Evolutionary conservation across 2,888 invertebrate species (phyloP).

Genomic region (Protodeltote pygarga): DNA sequence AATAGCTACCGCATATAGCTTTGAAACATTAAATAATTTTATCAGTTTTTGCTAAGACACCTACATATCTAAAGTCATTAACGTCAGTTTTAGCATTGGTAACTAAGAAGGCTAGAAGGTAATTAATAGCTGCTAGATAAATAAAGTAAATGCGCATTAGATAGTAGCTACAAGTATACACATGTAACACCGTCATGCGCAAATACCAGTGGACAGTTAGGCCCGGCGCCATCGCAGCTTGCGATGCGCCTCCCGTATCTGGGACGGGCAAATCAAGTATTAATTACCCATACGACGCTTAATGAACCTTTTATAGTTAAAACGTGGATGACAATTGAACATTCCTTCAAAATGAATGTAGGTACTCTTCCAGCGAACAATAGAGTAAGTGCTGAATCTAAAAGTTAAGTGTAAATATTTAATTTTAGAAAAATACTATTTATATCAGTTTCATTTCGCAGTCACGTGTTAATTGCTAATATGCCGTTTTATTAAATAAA

Average conservation of each 20-base stretch:
- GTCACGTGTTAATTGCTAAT: too few species aligned
- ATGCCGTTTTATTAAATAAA: too few species aligned
- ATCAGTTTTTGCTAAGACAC: background rate
- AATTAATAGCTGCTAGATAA: slow-evolving; percentile 37
- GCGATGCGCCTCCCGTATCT: slow-evolving; percentile 81
- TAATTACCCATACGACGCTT: slow-evolving; percentile 77
- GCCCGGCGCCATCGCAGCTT: slow-evolving; percentile 79
- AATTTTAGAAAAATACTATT: background rate
- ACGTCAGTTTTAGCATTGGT: background rate
- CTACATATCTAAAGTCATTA: slow-evolving; percentile 7
- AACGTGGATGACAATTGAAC: slow-evolving; percentile 30
- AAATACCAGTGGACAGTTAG: slow-evolving; percentile 83
- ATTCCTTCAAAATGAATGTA: slow-evolving; percentile 32
- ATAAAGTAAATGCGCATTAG: slow-evolving; percentile 44
- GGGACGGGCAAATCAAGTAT: slow-evolving; percentile 81
- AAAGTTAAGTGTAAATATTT: too few species aligned
- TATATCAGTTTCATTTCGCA: too few species aligned
- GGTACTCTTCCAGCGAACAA: too few species aligned
- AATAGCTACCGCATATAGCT: slow-evolving; percentile 5
- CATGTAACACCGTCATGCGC: slow-evolving; percentile 64
- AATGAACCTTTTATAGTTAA: slow-evolving; percentile 68
- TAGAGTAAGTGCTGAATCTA: too few species aligned
- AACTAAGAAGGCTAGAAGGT: slow-evolving; percentile 14
- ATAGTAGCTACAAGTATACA: slow-evolving; percentile 44
- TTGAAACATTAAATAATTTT: background rate